Evolutionary conservation across 2,888 invertebrate species (phyloP), one percentile per base, ranked within the genome.

Genomic region (Drosophila anomalipes): DNA sequence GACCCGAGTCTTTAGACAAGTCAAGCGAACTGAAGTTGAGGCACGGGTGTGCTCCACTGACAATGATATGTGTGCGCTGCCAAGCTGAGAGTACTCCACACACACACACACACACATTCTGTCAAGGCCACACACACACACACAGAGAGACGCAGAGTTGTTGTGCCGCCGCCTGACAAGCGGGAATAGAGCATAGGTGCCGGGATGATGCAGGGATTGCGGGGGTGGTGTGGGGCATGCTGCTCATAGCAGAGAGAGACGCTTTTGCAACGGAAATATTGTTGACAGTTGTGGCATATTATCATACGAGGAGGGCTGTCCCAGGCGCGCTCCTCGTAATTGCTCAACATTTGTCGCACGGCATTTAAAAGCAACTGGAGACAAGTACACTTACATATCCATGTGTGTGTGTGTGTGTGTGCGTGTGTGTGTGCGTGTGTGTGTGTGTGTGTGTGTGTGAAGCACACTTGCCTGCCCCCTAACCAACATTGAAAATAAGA

Each of bases 211-310:
- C 47, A 30, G 51, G 51, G 51, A 10, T 16, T 47, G 44, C 9
- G n/a, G 49, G 26, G 35, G 19, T 16, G 26, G 3, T 16, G 39
- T 1, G 49, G 12, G 22, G n/a, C 3, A 35, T 47, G 47, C 26
- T 57, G 35, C 16, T n/a, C 57, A 28, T 30, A 57, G 61, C 28
- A 35, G 41, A 54, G 52, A 54, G 59, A 35, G 33, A 41, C 28
- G 51, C 66, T 69, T 70, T 85, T 63, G 49, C 67, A 74, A 69
- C 91, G 86, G 90, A 91, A 90, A 91, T 86, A 86, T 91, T 90
- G 86, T 89, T 86, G 86, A 86, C 86, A 90, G 85, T 91, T 89
- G 86, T 91, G 86, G 86, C 91, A 91, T 89, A 91, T 91, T 86
- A 86, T 86, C 91, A 91, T 91, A 76, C 73, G 65, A 44, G 62